Evolutionary conservation across 1,140 invertebrate species (phyloP).

Genomic region (Lasioglossum baleicum): DNA sequence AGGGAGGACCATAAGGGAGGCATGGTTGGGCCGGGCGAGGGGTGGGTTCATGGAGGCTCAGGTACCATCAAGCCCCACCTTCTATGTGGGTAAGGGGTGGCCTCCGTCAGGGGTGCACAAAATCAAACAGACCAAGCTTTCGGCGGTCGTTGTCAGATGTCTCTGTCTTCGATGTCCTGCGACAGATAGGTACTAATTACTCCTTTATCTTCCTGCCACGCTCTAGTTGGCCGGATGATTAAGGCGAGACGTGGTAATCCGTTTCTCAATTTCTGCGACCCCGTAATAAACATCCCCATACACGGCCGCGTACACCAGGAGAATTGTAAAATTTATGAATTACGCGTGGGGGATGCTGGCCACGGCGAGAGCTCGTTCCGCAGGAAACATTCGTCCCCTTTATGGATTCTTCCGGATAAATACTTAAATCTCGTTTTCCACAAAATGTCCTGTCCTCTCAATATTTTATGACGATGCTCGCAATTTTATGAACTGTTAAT

Average conservation of each 20-base stretch:
- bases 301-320: neutral
- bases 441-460: neutral
- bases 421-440: neutral
- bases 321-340: conserved; percentile 26
- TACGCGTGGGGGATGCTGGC: neutral
- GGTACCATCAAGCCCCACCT: conserved; percentile 73
- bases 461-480: no score
- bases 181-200: conserved; percentile 45
- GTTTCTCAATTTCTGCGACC: conserved; percentile 35
- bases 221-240: conserved; percentile 32
- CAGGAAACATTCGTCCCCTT: neutral
- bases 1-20: conserved; percentile 63
- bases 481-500: no score
- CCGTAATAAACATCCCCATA: conserved; percentile 24
- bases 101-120: conserved; percentile 70
- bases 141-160: conserved; percentile 67
- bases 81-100: conserved; percentile 59
- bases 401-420: neutral
- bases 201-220: conserved; percentile 42
- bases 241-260: conserved; percentile 43
- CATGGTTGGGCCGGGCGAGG: conserved; percentile 60
- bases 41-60: conserved; percentile 67
- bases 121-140: conserved; percentile 65
- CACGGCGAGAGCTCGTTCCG: neutral
- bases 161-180: conserved; percentile 58